phyloP scores from a whole-genome alignment of 2,888 invertebrate genomes.

The Nymphalis polychloros region DNA sequence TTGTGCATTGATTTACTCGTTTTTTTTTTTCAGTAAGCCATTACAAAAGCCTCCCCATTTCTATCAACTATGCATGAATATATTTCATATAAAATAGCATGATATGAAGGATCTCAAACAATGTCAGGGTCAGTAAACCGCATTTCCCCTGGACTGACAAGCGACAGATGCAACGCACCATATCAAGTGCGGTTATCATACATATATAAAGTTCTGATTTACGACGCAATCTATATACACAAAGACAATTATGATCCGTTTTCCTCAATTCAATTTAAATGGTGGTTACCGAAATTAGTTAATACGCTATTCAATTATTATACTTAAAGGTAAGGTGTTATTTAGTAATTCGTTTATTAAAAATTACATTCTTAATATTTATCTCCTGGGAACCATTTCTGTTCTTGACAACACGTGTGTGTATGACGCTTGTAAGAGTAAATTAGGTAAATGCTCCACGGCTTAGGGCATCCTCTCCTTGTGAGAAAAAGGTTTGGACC shows the following conservation, averaged over 20 bases:
- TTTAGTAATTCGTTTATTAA: no score
- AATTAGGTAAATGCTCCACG: no score
- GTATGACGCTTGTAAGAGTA: no score
- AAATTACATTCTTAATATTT: no score
- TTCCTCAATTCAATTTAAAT: background rate
- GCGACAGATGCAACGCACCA: constrained; percentile 18
- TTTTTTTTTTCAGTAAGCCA: no score
- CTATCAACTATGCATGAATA: background rate
- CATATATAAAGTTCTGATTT: constrained; percentile 1
- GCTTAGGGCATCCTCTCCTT: no score
- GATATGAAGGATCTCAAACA: constrained; percentile 12
- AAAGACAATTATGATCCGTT: background rate
- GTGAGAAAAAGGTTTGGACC: no score
- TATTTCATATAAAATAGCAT: background rate
- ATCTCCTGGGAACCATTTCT: no score
- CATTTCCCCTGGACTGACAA: constrained; percentile 20
- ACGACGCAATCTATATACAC: constrained; percentile 1
- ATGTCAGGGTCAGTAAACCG: constrained; percentile 29
- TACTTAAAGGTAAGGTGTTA: no score
- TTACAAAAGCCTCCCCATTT: no score
- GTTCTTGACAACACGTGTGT: no score
- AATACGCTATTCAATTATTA: background rate
- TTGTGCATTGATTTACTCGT: no score
- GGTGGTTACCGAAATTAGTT: background rate
- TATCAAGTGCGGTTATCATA: constrained; percentile 23